Evolutionary conservation across 2,113 vertebrate genomes (phyloP).

Genomic region (Antechinus flavipes): DNA sequence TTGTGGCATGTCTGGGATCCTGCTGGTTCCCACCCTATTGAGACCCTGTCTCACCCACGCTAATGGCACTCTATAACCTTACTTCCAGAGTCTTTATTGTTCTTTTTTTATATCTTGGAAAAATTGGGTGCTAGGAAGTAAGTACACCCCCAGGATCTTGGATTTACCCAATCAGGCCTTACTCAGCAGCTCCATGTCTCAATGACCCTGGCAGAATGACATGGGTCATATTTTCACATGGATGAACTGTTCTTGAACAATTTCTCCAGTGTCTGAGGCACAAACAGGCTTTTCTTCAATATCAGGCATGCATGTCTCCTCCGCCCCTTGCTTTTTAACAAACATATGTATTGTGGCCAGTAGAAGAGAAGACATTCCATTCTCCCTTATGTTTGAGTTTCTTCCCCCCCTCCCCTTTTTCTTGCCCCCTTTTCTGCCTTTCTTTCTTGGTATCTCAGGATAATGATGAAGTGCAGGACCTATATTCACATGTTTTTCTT

Average conservation of each 20-base stretch:
- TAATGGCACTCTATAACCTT: slow-evolving; percentile 77
- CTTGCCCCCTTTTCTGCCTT: slow-evolving; percentile 14
- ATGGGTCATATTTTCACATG: slow-evolving; percentile 84
- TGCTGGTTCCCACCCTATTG: slow-evolving; percentile 77
- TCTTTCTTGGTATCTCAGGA: slow-evolving; percentile 22
- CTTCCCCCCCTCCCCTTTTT: slow-evolving; percentile 28
- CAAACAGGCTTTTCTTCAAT: slow-evolving; percentile 82
- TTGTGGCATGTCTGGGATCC: slow-evolving; percentile 65
- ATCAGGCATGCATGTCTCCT: slow-evolving; percentile 83
- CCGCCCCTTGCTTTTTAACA: slow-evolving; percentile 81
- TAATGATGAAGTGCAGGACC: slow-evolving; percentile 4
- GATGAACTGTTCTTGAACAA: slow-evolving; percentile 82
- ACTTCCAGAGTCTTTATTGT: slow-evolving; percentile 73
- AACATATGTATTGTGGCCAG: slow-evolving; percentile 79
- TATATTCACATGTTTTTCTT: background rate
- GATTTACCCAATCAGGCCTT: slow-evolving; percentile 76
- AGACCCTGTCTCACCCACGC: slow-evolving; percentile 78
- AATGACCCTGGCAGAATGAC: slow-evolving; percentile 79
- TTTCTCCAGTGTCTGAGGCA: slow-evolving; percentile 83
- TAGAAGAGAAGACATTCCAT: slow-evolving; percentile 69
- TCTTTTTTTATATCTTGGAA: slow-evolving; percentile 65
- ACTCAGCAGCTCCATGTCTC: slow-evolving; percentile 77
- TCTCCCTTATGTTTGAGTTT: slow-evolving; percentile 66
- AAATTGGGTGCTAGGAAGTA: slow-evolving; percentile 63
- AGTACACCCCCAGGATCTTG: slow-evolving; percentile 72